These are phyloP conservation scores for Zosterops lateralis DNA, from an alignment of 2,113 vertebrate genomes.

Conservation along the genomic window DNA sequence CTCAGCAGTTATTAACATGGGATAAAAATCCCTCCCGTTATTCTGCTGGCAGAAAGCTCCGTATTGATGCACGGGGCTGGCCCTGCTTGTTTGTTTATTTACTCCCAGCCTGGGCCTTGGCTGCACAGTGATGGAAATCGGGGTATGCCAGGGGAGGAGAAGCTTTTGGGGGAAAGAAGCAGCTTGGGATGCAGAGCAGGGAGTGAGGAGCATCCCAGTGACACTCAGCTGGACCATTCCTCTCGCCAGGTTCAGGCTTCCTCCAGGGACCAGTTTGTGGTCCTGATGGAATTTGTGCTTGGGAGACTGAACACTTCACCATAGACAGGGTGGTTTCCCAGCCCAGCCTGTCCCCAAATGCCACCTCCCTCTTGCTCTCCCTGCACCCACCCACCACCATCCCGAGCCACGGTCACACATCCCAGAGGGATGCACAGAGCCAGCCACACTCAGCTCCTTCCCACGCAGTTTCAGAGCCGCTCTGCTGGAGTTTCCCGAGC, in stretches of 20 bases:
- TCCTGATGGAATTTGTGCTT: neutral
- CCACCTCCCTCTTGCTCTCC: rapidly evolving
- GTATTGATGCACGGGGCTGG: neutral
- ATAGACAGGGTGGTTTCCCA: neutral
- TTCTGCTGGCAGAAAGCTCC: neutral
- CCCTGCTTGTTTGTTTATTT: neutral
- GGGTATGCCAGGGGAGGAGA: neutral
- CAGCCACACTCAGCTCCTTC: neutral
- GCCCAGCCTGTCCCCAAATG: neutral
- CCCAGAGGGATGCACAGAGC: neutral
- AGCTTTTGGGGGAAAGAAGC: neutral
- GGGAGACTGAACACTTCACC: neutral
- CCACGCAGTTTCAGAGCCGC: neutral
- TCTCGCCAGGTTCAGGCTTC: neutral
- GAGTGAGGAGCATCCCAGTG: rapidly evolving
- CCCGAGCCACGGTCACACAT: neutral
- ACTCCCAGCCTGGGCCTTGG: rapidly evolving
- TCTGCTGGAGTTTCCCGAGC: neutral
- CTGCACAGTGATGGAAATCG: neutral
- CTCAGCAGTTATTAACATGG: conserved; percentile 21
- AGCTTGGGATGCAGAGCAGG: neutral
- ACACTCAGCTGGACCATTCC: rapidly evolving
- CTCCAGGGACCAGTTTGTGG: neutral
- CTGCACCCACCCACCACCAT: neutral
- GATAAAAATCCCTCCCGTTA: conserved; percentile 33